Evolutionary conservation across 1,140 invertebrate genomes (phyloP), one percentile per base, ranked within the genome.

Genomic region (Leptopilina clavipes): DNA sequence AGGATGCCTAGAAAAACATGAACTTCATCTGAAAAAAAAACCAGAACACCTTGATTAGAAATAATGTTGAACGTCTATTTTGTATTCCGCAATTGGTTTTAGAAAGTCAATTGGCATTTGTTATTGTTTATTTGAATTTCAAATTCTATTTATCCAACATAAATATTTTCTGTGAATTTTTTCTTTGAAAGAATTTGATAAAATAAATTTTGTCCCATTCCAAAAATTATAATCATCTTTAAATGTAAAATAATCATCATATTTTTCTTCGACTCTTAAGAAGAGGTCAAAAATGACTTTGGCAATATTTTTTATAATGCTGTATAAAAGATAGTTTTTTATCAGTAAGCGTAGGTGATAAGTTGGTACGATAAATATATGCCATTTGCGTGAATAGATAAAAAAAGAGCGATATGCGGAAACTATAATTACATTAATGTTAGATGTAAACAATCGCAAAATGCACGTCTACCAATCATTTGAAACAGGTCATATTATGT

Each of bases 401-500:
- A 25, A 10, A 72, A 59, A 72, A 59, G 37, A 25, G 37, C 19
- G 17, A 44, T 31, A 17, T 9, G 37, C 18, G 6, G 40, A 6
- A n/a, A 7, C 40, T 22, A 12, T 54, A 25, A 71, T 75, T 77
- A 31, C 9, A 10, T 31, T 56, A 72, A 76, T 74, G 11, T 14
- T 18, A 70, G 31, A 48, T 11, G 54, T 59, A 70, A 75, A 75
- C 71, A 73, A 3, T 56, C 7, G 18, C 22, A 76, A 43, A 52
- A 70, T 44, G 45, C 44, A 72, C 54, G 56, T 73, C 65, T 11
- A 0, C 11, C 12, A 65, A 22, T 70, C 54, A 19, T 10, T 25
- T 9, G 7, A 10, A 75, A 3, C 71, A 71, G 75, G 72, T 45
- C 73, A 77, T 5, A 43, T 54, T 71, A 40, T 40, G 45, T 25